These are phyloP conservation scores for Athripsodes cinereus DNA, from an alignment of 2,888 invertebrate species.

Conservation along the genomic window DNA sequence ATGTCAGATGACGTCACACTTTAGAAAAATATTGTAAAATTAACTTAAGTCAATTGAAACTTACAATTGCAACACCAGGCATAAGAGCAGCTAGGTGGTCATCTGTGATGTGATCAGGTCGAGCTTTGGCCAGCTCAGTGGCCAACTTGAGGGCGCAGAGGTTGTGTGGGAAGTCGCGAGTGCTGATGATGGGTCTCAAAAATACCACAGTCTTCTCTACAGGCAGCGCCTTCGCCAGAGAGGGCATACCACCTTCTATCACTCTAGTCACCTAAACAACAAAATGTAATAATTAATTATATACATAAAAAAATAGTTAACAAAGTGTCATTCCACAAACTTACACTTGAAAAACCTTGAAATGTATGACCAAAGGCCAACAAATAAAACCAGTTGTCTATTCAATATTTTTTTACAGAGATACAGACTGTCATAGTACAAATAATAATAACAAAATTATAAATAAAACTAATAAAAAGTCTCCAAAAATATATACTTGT, in stretches of 20 bases:
- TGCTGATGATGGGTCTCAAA: constrained; percentile 79
- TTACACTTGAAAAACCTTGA: too few relatives aligned
- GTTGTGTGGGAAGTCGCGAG: constrained; percentile 80
- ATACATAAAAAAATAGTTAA: neutral
- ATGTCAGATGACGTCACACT: too few relatives aligned
- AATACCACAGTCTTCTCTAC: constrained; percentile 69
- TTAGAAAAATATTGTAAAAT: too few relatives aligned
- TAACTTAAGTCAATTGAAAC: constrained; percentile 17
- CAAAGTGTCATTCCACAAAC: too few relatives aligned
- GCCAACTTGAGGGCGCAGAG: constrained; percentile 91
- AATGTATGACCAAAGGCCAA: too few relatives aligned
- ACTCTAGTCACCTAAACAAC: constrained; percentile 64
- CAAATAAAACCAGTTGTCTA: too few relatives aligned
- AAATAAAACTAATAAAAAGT: too few relatives aligned
- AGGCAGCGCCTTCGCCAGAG: constrained; percentile 74
- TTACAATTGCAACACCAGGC: constrained; percentile 81
- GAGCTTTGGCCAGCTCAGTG: constrained; percentile 74
- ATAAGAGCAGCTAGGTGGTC: constrained; percentile 73
- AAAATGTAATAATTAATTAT: neutral
- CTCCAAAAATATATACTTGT: too few relatives aligned
- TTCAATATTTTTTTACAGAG: too few relatives aligned
- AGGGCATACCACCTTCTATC: constrained; percentile 75
- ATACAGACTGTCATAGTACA: too few relatives aligned
- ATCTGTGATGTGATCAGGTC: constrained; percentile 65
- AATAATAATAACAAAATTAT: too few relatives aligned